Conservation (phyloP, 2,113 vertebrate species). For the Xenopus laevis region DNA sequence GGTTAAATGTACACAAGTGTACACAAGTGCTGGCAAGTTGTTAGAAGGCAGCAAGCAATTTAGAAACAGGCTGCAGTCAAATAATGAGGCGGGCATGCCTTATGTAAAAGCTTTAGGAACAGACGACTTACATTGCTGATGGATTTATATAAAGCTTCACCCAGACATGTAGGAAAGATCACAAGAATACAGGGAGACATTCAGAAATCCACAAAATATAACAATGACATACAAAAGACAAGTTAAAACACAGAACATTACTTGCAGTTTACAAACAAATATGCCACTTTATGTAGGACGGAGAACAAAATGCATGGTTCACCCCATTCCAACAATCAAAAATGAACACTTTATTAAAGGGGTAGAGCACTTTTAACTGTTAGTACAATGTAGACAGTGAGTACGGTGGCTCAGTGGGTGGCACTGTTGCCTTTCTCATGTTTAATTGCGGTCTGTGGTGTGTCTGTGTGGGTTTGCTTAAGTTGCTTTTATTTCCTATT, state of each 20-base stretch:
- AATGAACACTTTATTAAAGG: too few species aligned
- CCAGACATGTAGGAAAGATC: conserved; percentile 75
- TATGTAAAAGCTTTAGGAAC: conserved; percentile 62
- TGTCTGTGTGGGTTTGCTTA: too few species aligned
- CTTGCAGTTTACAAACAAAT: conserved; percentile 51
- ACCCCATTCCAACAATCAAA: too few species aligned
- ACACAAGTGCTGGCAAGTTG: neutral
- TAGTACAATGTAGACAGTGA: too few species aligned
- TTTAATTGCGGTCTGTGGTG: too few species aligned
- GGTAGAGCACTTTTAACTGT: too few species aligned
- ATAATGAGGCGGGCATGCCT: conserved; percentile 68
- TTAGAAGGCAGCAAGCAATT: conserved; percentile 19
- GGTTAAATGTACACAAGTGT: too few species aligned
- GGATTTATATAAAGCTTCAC: conserved; percentile 86
- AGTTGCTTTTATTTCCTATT: too few species aligned
- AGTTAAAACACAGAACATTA: conserved; percentile 60
- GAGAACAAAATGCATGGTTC: too few species aligned
- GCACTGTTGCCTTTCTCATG: too few species aligned
- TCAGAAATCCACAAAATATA: conserved; percentile 67
- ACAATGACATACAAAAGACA: conserved; percentile 55
- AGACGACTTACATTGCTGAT: conserved; percentile 82
- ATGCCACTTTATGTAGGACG: too few species aligned
- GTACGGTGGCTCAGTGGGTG: too few species aligned
- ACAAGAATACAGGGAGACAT: conserved; percentile 73
- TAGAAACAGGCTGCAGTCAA: conserved; percentile 18